phyloP scores from a whole-genome alignment of 2,797 vertebrate species.

The Crypturellus tataupa region DNA sequence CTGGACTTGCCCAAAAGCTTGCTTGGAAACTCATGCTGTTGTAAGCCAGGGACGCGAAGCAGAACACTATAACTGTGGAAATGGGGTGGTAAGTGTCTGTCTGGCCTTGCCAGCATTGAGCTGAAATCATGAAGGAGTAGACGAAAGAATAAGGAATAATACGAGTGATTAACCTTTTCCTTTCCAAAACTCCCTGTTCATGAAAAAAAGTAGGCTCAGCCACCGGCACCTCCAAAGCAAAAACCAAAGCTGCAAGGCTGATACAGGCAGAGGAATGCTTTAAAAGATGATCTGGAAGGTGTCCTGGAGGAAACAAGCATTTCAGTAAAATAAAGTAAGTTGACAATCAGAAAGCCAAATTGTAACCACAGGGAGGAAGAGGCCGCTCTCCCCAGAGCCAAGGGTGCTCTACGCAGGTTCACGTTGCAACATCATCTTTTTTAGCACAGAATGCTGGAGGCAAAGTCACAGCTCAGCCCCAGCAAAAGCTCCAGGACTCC shows the following conservation, averaged over 20 bases:
- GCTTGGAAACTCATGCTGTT: background rate
- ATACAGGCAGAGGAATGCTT: background rate
- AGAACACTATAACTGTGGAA: background rate
- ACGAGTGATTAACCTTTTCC: background rate
- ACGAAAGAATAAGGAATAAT: background rate
- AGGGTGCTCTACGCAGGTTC: background rate
- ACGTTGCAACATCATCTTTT: constrained; percentile 9
- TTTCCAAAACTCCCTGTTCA: background rate
- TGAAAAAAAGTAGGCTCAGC: background rate
- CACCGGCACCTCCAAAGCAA: background rate
- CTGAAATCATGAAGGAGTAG: background rate
- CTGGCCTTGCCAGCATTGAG: background rate
- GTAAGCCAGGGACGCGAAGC: background rate
- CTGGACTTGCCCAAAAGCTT: background rate
- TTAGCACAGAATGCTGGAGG: background rate
- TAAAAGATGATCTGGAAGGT: background rate
- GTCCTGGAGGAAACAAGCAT: background rate
- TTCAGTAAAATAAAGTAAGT: background rate
- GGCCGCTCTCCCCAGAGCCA: background rate
- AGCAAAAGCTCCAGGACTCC: constrained; percentile 60
- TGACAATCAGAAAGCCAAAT: background rate
- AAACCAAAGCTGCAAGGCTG: background rate
- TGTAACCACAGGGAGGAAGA: background rate
- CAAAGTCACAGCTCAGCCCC: constrained; percentile 35
- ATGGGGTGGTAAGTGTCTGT: background rate